phyloP scores from a whole-genome alignment of 2,888 invertebrate genomes.

The Drosophila pullipes region DNA sequence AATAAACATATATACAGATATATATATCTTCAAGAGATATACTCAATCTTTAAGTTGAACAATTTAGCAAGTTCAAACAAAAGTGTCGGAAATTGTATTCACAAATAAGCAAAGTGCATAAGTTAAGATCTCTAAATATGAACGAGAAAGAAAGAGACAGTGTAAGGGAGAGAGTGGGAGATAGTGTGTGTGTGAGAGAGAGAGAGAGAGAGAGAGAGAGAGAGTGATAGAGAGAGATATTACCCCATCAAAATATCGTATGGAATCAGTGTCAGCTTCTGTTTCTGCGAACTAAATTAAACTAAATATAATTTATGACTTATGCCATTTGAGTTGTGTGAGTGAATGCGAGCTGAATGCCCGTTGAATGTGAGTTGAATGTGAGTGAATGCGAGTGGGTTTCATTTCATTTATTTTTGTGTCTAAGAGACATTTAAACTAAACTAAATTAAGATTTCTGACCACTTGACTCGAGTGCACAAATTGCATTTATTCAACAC shows the following conservation, averaged over 20 bases:
- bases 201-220: neutral
- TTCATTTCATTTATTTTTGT: neutral
- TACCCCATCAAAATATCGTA: conserved; percentile 18
- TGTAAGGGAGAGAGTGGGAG: neutral
- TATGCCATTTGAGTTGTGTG: conserved; percentile 46
- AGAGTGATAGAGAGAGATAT: no score
- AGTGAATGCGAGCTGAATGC: conserved; percentile 12
- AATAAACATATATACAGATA: conserved; percentile 24
- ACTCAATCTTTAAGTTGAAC: conserved; percentile 37
- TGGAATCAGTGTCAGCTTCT: conserved; percentile 49
- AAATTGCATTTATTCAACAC: conserved; percentile 70
- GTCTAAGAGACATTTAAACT: conserved; percentile 57
- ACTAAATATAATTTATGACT: conserved; percentile 77
- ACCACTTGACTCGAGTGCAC: conserved; percentile 66
- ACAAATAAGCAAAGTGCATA: conserved; percentile 19
- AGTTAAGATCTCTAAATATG: conserved; percentile 7
- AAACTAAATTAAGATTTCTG: conserved; percentile 74
- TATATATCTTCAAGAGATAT: conserved; percentile 11
- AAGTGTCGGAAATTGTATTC: conserved; percentile 20
- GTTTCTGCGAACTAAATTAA: conserved; percentile 58
- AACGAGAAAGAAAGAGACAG: neutral
- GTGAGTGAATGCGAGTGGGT: conserved; percentile 9
- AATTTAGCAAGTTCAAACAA: conserved; percentile 71
- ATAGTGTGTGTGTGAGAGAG: neutral
- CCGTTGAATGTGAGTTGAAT: neutral